phyloP scores from a whole-genome alignment of 2,797 vertebrate genomes.

The Scolopax rusticola region DNA sequence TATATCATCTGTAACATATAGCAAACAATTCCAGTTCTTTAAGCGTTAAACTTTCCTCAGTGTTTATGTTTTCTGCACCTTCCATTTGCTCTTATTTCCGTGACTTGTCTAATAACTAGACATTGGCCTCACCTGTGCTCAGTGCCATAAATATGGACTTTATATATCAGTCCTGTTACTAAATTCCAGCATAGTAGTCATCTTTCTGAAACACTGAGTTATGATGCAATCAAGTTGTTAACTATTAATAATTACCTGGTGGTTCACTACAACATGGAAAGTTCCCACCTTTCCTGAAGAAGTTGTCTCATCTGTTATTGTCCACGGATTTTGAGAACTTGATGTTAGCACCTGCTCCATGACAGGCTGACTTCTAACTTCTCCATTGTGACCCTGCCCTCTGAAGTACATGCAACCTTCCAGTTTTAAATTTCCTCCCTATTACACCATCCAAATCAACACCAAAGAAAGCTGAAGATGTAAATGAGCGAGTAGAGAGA shows the following conservation, averaged over 20 bases:
- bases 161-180: not conserved
- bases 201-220: not conserved
- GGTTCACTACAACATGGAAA: not conserved
- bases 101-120: not conserved
- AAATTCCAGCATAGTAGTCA: not conserved
- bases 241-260: not conserved
- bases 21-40: not conserved
- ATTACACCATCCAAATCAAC: not conserved
- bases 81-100: not conserved
- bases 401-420: not conserved
- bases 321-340: not conserved
- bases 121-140: not conserved
- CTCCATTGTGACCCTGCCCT: not conserved
- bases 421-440: not conserved
- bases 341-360: not conserved
- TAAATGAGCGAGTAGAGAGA: not conserved
- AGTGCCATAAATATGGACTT: not conserved
- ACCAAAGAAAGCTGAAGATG: not conserved
- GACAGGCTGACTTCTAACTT: not conserved
- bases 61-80: not conserved
- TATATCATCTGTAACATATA: not conserved
- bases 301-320: not conserved
- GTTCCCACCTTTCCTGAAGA: not conserved
- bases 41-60: not conserved
- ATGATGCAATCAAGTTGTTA: not conserved